These are phyloP conservation scores for Ganaspis sp. DNA, from an alignment of 1,140 invertebrate species.

Conservation along the genomic window DNA sequence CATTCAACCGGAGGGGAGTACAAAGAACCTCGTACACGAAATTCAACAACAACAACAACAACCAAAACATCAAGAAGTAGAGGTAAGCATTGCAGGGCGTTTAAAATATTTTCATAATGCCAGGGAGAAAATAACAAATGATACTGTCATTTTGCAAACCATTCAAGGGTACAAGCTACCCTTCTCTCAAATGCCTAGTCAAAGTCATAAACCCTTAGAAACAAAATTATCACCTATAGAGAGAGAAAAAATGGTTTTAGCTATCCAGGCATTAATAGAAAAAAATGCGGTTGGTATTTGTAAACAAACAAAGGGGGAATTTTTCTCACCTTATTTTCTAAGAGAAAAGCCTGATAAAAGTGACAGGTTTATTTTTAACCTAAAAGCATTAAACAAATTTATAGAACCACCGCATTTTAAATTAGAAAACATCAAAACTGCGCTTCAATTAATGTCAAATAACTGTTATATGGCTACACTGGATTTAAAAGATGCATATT, in stretches of 20 bases:
- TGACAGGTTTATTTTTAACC: too few species aligned
- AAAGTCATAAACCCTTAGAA: not conserved
- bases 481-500: too few species aligned
- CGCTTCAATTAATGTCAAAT: too few species aligned
- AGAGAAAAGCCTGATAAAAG: not conserved
- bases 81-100: conserved; percentile 39
- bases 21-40: not conserved
- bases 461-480: too few species aligned
- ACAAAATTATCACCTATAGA: not conserved
- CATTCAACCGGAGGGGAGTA: not conserved
- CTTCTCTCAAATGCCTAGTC: not conserved
- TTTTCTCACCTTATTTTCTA: not conserved
- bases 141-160: conserved; percentile 20
- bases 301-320: not conserved
- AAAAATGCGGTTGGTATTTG: too few species aligned
- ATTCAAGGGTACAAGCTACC: conserved; percentile 35
- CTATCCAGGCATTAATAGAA: too few species aligned
- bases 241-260: not conserved
- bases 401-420: too few species aligned
- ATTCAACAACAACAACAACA: not conserved
- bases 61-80: not conserved
- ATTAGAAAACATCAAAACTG: too few species aligned
- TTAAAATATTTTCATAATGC: conserved; percentile 11
- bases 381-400: too few species aligned
- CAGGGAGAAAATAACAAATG: conserved; percentile 33